Percentiles rank a stretch among this genome's conserved stretches.
Conservation (phyloP, 2,888 invertebrate genomes). For the Heliconius aoede region DNA sequence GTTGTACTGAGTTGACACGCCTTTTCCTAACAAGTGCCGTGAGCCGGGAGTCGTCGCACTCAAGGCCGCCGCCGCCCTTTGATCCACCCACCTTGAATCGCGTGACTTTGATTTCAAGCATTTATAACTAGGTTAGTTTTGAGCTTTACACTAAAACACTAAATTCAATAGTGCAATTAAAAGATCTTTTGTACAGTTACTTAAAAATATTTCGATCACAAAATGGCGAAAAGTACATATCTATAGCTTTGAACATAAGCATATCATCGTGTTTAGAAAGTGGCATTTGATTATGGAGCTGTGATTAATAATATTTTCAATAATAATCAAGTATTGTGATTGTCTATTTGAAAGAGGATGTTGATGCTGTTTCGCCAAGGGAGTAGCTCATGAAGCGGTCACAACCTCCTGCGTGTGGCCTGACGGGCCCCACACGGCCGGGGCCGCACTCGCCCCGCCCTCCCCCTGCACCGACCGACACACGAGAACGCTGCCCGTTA, state of each 20-base stretch:
- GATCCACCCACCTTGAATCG: constrained; percentile 83
- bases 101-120: constrained; percentile 75
- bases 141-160: constrained; percentile 11
- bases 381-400: constrained; percentile 83
- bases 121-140: constrained; percentile 56
- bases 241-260: background rate
- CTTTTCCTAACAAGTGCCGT: constrained; percentile 82
- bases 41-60: constrained; percentile 79
- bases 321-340: background rate
- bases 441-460: constrained; percentile 83
- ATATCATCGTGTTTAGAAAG: background rate
- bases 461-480: constrained; percentile 80
- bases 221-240: constrained; percentile 23
- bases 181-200: background rate
- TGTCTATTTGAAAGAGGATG: constrained; percentile 34
- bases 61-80: constrained; percentile 83
- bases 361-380: constrained; percentile 71
- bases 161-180: background rate
- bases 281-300: background rate
- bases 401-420: constrained; percentile 85
- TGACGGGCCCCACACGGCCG: constrained; percentile 84
- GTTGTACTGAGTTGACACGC: constrained; percentile 80
- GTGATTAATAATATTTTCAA: background rate
- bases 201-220: background rate
- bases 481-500: constrained; percentile 80